Percentiles rank a stretch among this genome's conserved stretches.
These are phyloP conservation scores for Thyatira batis DNA, from an alignment of 2,888 invertebrate species.

Conservation along the genomic window DNA sequence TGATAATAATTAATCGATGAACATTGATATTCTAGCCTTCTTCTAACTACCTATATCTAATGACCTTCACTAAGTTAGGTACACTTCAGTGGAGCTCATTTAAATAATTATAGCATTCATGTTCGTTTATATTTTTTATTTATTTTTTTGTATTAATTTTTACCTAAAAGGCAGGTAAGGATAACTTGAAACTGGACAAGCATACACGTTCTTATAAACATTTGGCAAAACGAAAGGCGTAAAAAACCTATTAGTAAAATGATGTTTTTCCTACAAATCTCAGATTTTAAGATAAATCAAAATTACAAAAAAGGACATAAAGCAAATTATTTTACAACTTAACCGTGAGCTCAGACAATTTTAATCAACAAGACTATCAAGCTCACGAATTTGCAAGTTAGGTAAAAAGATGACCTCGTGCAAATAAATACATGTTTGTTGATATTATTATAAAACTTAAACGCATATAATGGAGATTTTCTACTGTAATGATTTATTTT, in stretches of 20 bases:
- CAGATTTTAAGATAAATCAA: too few relatives aligned
- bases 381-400: neutral
- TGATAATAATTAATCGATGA: slow-evolving; percentile 10
- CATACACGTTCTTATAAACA: neutral
- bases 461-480: neutral
- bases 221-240: neutral
- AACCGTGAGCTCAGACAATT: neutral
- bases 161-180: neutral
- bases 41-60: slow-evolving; percentile 11
- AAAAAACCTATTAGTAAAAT: neutral
- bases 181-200: neutral
- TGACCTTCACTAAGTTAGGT: slow-evolving; percentile 24
- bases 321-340: neutral
- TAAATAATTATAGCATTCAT: slow-evolving; percentile 34
- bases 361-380: neutral
- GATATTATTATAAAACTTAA: neutral
- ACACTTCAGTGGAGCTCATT: slow-evolving; percentile 19
- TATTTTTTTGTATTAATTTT: slow-evolving; percentile 13
- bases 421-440: too few relatives aligned
- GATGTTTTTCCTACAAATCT: neutral
- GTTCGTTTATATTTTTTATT: slow-evolving; percentile 28
- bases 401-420: neutral
- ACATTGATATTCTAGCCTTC: slow-evolving; percentile 6
- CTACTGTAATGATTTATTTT: neutral
- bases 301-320: neutral